A percentile compares a stretch with the other conserved stretches of the same genome.
Conservation (phyloP, 2,888 invertebrate species). For the Craniophora ligustri region DNA sequence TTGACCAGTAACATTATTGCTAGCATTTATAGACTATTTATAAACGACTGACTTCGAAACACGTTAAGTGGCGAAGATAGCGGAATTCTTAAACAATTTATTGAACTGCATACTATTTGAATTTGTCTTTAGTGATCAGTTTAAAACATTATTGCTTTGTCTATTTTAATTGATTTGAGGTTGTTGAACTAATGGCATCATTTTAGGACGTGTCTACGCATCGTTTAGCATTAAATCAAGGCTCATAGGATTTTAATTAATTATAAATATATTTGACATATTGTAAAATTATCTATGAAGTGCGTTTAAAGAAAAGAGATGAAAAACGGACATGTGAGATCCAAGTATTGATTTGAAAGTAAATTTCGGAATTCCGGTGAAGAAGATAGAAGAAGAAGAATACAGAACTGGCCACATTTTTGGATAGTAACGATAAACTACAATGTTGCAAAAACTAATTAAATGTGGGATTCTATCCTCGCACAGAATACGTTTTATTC, state of each 20-base stretch:
- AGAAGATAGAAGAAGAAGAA: too few relatives aligned
- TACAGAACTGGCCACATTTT: too few relatives aligned
- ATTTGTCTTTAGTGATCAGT: conserved; percentile 3
- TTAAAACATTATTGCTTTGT: conserved; percentile 3
- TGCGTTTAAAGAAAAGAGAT: too few relatives aligned
- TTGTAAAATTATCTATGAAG: too few relatives aligned
- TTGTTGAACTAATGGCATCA: not conserved
- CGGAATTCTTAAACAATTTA: conserved; percentile 39
- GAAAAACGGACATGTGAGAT: too few relatives aligned
- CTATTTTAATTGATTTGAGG: conserved; percentile 2
- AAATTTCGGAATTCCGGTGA: too few relatives aligned
- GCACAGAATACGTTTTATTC: too few relatives aligned
- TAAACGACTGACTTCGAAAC: conserved; percentile 41
- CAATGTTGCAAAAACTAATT: too few relatives aligned
- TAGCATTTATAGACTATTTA: conserved; percentile 52
- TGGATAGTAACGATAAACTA: too few relatives aligned
- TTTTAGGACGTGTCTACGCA: not conserved
- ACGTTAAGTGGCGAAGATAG: conserved; percentile 25
- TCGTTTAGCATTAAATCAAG: not conserved
- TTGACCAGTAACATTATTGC: conserved; percentile 53
- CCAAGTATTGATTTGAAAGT: too few relatives aligned
- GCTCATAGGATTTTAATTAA: not conserved
- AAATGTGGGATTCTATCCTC: too few relatives aligned
- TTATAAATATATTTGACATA: not conserved
- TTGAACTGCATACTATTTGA: conserved; percentile 22